These are phyloP conservation scores for Drosophila biarmipes DNA, from an alignment of 1,140 invertebrate genomes.

Conservation along the genomic window DNA sequence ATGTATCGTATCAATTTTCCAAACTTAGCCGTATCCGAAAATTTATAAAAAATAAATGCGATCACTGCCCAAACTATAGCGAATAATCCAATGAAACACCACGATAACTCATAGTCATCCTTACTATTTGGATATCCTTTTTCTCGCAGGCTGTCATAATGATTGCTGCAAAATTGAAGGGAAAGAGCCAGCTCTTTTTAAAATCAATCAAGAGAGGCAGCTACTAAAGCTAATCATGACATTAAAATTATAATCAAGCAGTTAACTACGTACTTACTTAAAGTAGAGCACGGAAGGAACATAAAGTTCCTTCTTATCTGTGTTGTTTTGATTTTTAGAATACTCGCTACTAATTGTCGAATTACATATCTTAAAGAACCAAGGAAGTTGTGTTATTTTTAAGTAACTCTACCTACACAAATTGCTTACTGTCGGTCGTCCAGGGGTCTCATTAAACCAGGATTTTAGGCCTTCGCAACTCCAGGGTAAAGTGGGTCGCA, in stretches of 20 bases:
- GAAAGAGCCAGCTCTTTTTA: too few species aligned
- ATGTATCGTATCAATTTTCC: constrained; percentile 57
- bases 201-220: too few species aligned
- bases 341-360: neutral
- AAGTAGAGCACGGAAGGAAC: constrained; percentile 72
- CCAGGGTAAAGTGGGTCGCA: constrained; percentile 74
- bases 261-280: constrained; percentile 35
- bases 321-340: neutral
- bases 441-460: constrained; percentile 12
- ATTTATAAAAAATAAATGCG: constrained; percentile 56
- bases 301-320: constrained; percentile 2
- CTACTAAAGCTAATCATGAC: too few species aligned
- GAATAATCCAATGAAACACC: constrained; percentile 34
- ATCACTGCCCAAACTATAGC: constrained; percentile 51
- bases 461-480: constrained; percentile 59
- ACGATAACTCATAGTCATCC: constrained; percentile 32
- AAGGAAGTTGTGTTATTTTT: neutral
- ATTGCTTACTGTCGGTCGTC: constrained; percentile 28
- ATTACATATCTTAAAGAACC: constrained; percentile 39
- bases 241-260: neutral
- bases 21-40: constrained; percentile 61
- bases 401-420: neutral
- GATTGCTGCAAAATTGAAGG: constrained; percentile 21
- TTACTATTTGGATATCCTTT: neutral
- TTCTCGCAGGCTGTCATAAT: constrained; percentile 9